A percentile compares a stretch with the other conserved stretches of the same genome.
phyloP scores from a whole-genome alignment of 2,888 invertebrate genomes.

The Zaprionus obscuricornis region DNA sequence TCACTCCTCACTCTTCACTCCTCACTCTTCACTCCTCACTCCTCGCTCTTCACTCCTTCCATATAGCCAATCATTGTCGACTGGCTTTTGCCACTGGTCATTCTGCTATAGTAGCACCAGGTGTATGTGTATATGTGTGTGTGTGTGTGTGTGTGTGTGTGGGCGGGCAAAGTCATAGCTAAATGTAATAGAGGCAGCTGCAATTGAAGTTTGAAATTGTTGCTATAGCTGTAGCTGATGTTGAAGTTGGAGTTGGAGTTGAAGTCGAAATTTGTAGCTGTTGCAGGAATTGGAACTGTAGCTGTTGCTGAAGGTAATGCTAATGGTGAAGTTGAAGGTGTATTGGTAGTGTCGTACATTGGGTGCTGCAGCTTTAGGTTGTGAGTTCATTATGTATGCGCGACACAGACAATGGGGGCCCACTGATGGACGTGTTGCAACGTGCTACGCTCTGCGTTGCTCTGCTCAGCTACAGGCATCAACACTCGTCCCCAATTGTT shows the following conservation, averaged over 20 bases:
- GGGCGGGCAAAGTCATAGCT: slow-evolving; percentile 40
- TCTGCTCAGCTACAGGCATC: slow-evolving; percentile 19
- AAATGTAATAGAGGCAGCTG: slow-evolving; percentile 23
- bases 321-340: background rate
- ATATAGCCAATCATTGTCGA: too few relatives aligned
- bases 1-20: background rate
- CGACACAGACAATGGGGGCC: slow-evolving; percentile 77
- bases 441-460: slow-evolving; percentile 26
- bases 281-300: slow-evolving; percentile 8
- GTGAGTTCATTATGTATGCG: slow-evolving; percentile 76
- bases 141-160: too few relatives aligned
- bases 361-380: slow-evolving; percentile 36
- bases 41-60: too few relatives aligned
- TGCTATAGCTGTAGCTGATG: too few relatives aligned
- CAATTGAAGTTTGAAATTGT: too few relatives aligned
- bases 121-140: too few relatives aligned
- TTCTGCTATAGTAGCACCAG: too few relatives aligned
- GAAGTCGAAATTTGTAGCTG: too few relatives aligned
- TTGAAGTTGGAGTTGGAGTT: too few relatives aligned
- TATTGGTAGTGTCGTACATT: background rate
- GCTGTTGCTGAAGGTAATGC: background rate
- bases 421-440: slow-evolving; percentile 77
- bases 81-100: too few relatives aligned
- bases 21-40: too few relatives aligned
- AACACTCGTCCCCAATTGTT: slow-evolving; percentile 42